Evolutionary conservation across 2,113 vertebrate genomes (phyloP).

Genomic region (Chauna torquata): DNA sequence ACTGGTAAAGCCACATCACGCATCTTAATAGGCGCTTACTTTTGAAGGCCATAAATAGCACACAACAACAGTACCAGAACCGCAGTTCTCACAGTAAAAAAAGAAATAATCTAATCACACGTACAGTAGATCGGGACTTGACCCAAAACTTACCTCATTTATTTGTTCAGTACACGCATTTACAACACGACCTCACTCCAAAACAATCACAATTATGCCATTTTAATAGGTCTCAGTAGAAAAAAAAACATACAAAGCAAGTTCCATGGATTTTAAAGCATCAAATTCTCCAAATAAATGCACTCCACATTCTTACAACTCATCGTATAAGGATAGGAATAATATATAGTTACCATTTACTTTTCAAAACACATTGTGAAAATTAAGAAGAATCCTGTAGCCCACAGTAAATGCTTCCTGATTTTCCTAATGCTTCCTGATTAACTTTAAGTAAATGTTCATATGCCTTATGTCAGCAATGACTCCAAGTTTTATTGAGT

Average conservation of each 20-base stretch:
- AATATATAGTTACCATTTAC: not conserved
- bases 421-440: not conserved
- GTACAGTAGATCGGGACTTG: not conserved
- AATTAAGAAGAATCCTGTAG: not conserved
- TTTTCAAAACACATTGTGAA: not conserved
- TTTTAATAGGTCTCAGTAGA: not conserved
- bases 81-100: not conserved
- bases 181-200: not conserved
- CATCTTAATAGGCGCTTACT: not conserved
- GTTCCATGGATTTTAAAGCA: not conserved
- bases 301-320: not conserved
- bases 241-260: not conserved
- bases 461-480: not conserved
- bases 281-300: not conserved
- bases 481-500: not conserved
- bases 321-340: not conserved
- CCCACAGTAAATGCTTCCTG: not conserved
- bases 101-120: not conserved
- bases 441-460: not conserved
- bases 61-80: not conserved
- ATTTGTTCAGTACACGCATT: not conserved
- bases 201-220: not conserved
- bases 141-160: not conserved
- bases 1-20: not conserved
- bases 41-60: not conserved